Evolutionary conservation across 2,888 invertebrate species (phyloP).

Genomic region (Idaea dimidiata): DNA sequence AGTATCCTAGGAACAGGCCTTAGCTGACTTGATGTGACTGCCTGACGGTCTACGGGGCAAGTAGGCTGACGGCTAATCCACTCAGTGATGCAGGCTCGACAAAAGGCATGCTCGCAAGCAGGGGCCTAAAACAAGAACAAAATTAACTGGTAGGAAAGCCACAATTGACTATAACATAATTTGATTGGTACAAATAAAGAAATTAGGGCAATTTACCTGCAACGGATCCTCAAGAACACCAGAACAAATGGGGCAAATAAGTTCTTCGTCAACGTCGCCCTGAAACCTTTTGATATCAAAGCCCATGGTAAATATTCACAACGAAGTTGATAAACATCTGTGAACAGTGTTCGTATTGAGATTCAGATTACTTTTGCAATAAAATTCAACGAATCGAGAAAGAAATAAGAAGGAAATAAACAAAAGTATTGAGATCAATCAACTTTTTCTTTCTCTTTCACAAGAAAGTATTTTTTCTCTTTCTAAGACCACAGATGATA

Average conservation of each 20-base stretch:
- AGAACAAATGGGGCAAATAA: conserved; percentile 97
- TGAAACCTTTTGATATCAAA: conserved; percentile 96
- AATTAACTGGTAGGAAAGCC: conserved; percentile 12
- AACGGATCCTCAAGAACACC: conserved; percentile 96
- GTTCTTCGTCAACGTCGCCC: conserved; percentile 97
- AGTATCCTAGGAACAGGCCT: conserved; percentile 96
- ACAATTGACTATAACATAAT: background rate
- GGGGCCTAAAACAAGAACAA: conserved; percentile 85
- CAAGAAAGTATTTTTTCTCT: background rate
- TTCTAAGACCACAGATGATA: background rate
- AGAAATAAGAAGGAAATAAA: conserved; percentile 46
- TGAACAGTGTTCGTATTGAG: conserved; percentile 26
- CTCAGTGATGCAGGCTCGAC: conserved; percentile 95
- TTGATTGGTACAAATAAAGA: conserved; percentile 7
- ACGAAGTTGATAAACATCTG: conserved; percentile 47
- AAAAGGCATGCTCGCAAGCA: conserved; percentile 97
- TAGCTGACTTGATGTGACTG: conserved; percentile 93
- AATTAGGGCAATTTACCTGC: conserved; percentile 83
- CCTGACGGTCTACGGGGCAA: conserved; percentile 96
- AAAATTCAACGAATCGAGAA: conserved; percentile 35
- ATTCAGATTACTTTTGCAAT: conserved; percentile 27
- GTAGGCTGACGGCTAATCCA: conserved; percentile 97
- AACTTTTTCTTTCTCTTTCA: conserved; percentile 12
- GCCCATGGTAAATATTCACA: conserved; percentile 85
- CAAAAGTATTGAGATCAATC: conserved; percentile 22